These are phyloP conservation scores for Acronicta leporina DNA, from an alignment of 2,888 invertebrate species.

Conservation along the genomic window DNA sequence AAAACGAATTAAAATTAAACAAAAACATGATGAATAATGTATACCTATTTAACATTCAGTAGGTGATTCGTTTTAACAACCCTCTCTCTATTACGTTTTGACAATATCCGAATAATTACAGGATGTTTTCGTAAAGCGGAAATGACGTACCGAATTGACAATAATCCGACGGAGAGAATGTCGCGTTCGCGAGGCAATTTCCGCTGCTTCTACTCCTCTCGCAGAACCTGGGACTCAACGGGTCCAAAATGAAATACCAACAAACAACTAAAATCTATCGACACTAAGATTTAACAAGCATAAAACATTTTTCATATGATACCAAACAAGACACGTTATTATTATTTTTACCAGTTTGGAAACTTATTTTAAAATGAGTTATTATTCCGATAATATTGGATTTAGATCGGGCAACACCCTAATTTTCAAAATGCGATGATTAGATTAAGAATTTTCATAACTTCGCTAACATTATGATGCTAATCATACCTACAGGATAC, in stretches of 20 bases:
- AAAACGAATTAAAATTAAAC: constrained; percentile 35
- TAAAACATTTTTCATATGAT: neutral
- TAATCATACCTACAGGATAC: too few species aligned
- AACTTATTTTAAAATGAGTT: too few species aligned
- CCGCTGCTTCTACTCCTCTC: constrained; percentile 71
- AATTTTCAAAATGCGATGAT: too few species aligned
- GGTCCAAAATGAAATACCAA: constrained; percentile 56
- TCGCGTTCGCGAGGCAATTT: constrained; percentile 80
- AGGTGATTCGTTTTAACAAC: constrained; percentile 68
- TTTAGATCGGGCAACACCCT: too few species aligned
- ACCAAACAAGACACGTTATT: too few species aligned
- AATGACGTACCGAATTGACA: constrained; percentile 83
- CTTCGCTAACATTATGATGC: too few species aligned
- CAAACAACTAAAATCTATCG: constrained; percentile 10
- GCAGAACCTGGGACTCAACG: constrained; percentile 55
- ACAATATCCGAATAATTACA: constrained; percentile 82
- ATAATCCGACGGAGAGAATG: constrained; percentile 81
- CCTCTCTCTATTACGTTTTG: constrained; percentile 71
- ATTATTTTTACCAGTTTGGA: neutral
- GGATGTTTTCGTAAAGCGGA: constrained; percentile 81
- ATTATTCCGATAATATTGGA: too few species aligned
- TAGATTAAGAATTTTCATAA: too few species aligned
- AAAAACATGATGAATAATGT: constrained; percentile 40
- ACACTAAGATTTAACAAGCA: neutral
- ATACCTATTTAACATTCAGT: constrained; percentile 61